Evolutionary conservation across 53 echinoderm and acorn worm species (phyloP).

Genomic region (Glandiceps talaboti): DNA sequence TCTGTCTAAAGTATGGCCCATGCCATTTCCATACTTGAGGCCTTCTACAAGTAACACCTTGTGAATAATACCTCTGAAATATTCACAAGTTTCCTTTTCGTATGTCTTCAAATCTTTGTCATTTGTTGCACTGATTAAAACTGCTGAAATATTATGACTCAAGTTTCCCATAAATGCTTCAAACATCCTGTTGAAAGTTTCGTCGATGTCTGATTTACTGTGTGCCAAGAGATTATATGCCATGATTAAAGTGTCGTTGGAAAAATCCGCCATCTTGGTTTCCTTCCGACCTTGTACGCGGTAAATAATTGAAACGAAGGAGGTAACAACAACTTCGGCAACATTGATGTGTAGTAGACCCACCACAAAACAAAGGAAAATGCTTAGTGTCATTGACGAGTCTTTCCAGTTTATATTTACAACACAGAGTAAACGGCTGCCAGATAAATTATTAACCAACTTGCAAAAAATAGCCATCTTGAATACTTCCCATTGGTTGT

Average conservation of each 20-base stretch:
- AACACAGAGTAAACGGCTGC: not conserved
- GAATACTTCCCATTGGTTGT: no score
- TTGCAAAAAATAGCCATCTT: no score
- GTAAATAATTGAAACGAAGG: not conserved
- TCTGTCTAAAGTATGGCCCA: not conserved
- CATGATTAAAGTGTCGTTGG: not conserved
- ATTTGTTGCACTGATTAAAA: not conserved
- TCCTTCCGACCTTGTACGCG: not conserved
- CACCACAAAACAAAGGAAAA: not conserved
- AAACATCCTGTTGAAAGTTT: not conserved
- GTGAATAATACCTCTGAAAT: not conserved
- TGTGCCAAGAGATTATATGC: not conserved
- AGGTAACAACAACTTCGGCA: not conserved
- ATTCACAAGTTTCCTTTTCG: not conserved
- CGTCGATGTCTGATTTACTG: not conserved
- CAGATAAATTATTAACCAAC: no score
- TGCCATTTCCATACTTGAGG: not conserved
- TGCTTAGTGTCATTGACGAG: not conserved
- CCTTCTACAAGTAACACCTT: not conserved
- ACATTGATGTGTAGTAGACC: not conserved
- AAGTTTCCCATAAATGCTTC: not conserved
- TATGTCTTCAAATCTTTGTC: not conserved
- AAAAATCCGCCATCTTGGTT: not conserved
- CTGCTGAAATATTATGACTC: not conserved
- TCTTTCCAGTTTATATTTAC: not conserved